Evolutionary conservation across 2,888 invertebrate genomes (phyloP).

Genomic region (Unio delphinus): DNA sequence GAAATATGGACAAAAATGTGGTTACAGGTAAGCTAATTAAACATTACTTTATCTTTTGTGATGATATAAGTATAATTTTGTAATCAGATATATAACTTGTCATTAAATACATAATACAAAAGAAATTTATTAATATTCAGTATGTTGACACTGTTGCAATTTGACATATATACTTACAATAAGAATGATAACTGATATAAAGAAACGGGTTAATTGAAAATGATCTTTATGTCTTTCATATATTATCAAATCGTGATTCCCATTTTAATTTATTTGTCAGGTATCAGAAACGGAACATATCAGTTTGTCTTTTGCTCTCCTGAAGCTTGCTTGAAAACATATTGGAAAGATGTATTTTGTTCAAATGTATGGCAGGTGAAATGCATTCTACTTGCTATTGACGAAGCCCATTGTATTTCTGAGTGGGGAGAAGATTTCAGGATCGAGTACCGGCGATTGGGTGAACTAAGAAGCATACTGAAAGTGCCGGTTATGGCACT

Average conservation of each 20-base stretch:
- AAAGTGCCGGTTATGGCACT: constrained; percentile 19
- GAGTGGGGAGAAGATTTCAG: constrained; percentile 33
- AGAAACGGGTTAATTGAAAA: too few species aligned
- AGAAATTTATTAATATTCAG: too few species aligned
- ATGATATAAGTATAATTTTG: too few species aligned
- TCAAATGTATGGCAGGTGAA: constrained; percentile 17
- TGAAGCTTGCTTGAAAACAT: constrained; percentile 22
- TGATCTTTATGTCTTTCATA: too few species aligned
- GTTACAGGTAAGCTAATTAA: not conserved
- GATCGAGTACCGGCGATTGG: constrained; percentile 18
- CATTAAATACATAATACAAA: too few species aligned
- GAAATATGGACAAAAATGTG: not conserved
- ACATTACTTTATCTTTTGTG: too few species aligned
- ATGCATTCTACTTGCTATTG: constrained; percentile 15
- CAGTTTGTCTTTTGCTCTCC: constrained; percentile 22
- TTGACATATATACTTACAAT: too few species aligned
- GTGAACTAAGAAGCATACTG: constrained; percentile 19
- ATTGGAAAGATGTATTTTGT: constrained; percentile 22
- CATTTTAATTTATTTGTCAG: constrained; percentile 3
- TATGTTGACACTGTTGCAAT: too few species aligned
- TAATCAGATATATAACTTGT: too few species aligned
- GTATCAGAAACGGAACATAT: constrained; percentile 10
- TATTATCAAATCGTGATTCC: too few species aligned
- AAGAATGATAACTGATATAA: too few species aligned
- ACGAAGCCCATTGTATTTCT: constrained; percentile 37